phyloP scores from a whole-genome alignment of 1,140 invertebrate genomes.

The Ceratina calcarata region DNA sequence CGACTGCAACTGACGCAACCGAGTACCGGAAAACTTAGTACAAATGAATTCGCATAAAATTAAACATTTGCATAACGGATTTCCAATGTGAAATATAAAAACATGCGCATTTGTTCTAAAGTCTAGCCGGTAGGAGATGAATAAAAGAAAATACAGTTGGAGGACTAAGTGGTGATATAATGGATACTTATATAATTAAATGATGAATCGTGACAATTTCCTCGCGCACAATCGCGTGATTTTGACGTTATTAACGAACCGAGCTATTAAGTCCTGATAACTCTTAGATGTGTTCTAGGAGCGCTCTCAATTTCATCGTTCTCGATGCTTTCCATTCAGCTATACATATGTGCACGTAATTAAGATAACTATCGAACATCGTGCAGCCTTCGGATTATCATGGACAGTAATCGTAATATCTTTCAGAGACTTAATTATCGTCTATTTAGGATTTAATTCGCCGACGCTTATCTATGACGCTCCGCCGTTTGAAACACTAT shows the following conservation, averaged over 20 bases:
- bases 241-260: slow-evolving; percentile 5
- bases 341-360: not conserved
- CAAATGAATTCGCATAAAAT: not conserved
- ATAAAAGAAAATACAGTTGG: no score
- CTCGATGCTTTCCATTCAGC: slow-evolving; percentile 8
- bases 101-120: not conserved
- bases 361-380: not conserved
- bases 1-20: slow-evolving; percentile 4
- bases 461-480: not conserved
- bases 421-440: not conserved
- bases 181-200: no score
- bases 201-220: no score
- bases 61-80: no score
- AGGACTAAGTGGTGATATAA: no score
- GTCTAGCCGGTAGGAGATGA: no score
- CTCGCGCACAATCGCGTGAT: not conserved
- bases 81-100: no score
- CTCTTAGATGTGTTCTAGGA: not conserved
- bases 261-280: not conserved
- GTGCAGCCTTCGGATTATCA: not conserved
- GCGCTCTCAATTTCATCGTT: not conserved
- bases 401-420: not conserved
- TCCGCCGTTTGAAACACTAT: not conserved
- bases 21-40: not conserved
- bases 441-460: not conserved